Evolutionary conservation across 1,140 invertebrate genomes (phyloP), one percentile per base, ranked within the genome.

Genomic region (Aphidius gifuensis): DNA sequence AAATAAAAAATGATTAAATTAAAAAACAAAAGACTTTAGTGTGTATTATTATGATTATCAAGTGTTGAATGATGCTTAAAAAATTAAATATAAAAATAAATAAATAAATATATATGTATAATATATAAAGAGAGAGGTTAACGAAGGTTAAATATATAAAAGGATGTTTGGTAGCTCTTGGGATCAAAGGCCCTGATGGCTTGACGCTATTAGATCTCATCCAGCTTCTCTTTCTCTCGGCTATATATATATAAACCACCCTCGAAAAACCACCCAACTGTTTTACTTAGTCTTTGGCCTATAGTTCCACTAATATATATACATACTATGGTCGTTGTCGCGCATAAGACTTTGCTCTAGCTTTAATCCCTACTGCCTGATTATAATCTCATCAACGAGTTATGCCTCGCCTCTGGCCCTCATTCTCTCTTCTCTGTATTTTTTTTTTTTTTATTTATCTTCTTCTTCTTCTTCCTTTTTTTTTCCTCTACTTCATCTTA

Each of bases 361-460:
- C 74, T 80, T 76, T 79, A 79, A 79, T 76, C 74, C 74, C 69
- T 68, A 70, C 69, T 72, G 73, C 71, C 72, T 79, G 77, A 80
- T 79, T 79, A 80, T 80, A 79, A 80, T 78, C 79, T 79, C 77
- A 74, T 79, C 77, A 79, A 71, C 76, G 77, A 78, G 76, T 79
- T 79, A 79, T 73, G 70, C 67, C 71, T 32, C 23, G 23, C 23
- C 23, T 32, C 4, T 32, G 23, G 23, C 23, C 23, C 23, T 32
- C 23, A 61, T 72, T 70, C 71, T 69, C 62, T 40, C 59, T 49
- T 45, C 48, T 51, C 48, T 44, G 53, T 43, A 40, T 60, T 39
- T 39, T 40, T 42, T 55, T 58, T 47, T 21, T 49, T 59, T 54
- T 44, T n/a, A 44, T 39, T 55, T 3, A 59, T 40, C 46, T 11